Evolutionary conservation across 2,888 invertebrate genomes (phyloP).

Genomic region (Adelognathus sp.): DNA sequence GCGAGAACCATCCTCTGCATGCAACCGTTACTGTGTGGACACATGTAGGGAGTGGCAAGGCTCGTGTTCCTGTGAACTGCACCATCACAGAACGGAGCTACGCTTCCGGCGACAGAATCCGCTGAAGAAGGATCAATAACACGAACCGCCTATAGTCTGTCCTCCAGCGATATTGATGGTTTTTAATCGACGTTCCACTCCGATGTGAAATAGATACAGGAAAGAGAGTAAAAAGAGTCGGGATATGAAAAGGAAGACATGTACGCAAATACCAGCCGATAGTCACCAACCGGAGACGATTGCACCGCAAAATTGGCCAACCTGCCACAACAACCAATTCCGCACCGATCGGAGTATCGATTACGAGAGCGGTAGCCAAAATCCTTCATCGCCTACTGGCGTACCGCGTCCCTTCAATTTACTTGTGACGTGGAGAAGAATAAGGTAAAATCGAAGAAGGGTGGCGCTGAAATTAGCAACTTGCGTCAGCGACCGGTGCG

Average conservation of each 20-base stretch:
- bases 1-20: neutral
- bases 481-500: no score
- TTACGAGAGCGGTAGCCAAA: slow-evolving; percentile 51
- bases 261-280: neutral
- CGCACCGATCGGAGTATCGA: slow-evolving; percentile 60
- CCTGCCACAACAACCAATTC: slow-evolving; percentile 67
- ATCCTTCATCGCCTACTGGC: slow-evolving; percentile 16
- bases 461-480: no score
- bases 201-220: neutral
- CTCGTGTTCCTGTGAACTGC: neutral
- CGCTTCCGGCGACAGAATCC: slow-evolving; percentile 19
- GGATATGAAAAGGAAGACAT: slow-evolving; percentile 43
- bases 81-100: neutral
- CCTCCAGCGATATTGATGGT: slow-evolving; percentile 42
- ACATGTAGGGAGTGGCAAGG: neutral
- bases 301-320: slow-evolving; percentile 60
- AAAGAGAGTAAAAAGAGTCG: neutral
- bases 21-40: neutral
- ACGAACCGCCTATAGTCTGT: slow-evolving; percentile 8
- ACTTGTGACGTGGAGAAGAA: neutral
- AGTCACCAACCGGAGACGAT: slow-evolving; percentile 36
- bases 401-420: neutral
- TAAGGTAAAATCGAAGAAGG: slow-evolving; percentile 4
- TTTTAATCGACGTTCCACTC: slow-evolving; percentile 46
- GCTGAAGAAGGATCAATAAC: neutral